phyloP scores from a whole-genome alignment of 92 coral and sea anemone genomes.

The Palythoa caribaeorum region DNA sequence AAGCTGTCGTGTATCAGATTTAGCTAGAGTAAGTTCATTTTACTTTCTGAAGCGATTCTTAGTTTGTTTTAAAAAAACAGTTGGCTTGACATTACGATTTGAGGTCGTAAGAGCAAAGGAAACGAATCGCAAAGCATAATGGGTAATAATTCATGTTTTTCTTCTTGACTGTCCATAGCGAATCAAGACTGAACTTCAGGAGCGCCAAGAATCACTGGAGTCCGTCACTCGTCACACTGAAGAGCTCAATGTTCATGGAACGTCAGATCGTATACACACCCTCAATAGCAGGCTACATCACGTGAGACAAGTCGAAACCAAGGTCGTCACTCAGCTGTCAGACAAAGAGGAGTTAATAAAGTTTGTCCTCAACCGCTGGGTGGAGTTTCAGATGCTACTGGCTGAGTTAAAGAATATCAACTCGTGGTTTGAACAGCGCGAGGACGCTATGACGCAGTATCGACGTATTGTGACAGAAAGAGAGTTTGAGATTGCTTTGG shows the following conservation, averaged over 20 bases:
- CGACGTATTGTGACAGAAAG: slow-evolving; percentile 91
- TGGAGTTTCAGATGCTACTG: slow-evolving; percentile 85
- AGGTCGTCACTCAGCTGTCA: slow-evolving; percentile 67
- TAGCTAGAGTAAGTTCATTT: no score
- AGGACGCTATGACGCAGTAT: slow-evolving; percentile 87
- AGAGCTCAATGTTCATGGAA: slow-evolving; percentile 69
- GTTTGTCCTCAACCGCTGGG: slow-evolving; percentile 89
- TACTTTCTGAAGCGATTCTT: no score
- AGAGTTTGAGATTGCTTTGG: slow-evolving; percentile 89
- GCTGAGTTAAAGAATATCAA: slow-evolving; percentile 85
- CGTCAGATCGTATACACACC: slow-evolving; percentile 59
- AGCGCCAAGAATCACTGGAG: slow-evolving; percentile 46
- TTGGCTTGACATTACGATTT: no score
- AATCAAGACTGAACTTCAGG: slow-evolving; percentile 56
- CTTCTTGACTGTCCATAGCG: slow-evolving; percentile 26
- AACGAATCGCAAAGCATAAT: background rate
- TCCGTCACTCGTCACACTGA: slow-evolving; percentile 66
- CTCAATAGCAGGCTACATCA: slow-evolving; percentile 70
- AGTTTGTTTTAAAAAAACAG: no score
- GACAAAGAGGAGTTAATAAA: slow-evolving; percentile 82
- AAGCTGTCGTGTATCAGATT: no score
- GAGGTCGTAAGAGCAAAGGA: no score
- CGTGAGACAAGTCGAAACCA: slow-evolving; percentile 58
- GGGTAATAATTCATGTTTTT: no score
- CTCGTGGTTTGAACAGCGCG: slow-evolving; percentile 93